A percentile compares a stretch with the other conserved stretches of the same genome.
Conservation (phyloP, 1,140 invertebrate species). For the Tetranychus urticae region DNA sequence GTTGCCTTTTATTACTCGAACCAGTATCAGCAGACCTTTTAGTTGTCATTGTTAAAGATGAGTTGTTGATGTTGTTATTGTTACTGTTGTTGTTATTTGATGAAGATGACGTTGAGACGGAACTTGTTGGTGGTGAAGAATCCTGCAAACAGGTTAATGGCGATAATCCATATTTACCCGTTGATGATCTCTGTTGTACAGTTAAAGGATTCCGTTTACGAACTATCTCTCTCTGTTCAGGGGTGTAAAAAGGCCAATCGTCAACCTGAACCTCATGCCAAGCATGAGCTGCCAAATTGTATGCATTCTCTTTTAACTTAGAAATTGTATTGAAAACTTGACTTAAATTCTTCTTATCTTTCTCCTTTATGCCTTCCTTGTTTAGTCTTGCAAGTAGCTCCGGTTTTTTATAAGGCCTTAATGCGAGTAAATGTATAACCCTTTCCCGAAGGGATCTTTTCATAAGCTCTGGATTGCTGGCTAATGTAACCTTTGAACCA, state of each 20-base stretch:
- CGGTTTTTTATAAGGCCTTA: conserved; percentile 74
- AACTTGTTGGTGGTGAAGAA: not conserved
- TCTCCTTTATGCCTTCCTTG: conserved; percentile 64
- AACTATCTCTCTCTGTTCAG: conserved; percentile 57
- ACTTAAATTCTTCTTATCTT: conserved; percentile 44
- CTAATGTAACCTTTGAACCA: not conserved
- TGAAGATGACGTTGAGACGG: not conserved
- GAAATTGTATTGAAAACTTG: conserved; percentile 52
- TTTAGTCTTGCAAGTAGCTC: conserved; percentile 53
- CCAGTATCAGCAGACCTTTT: not conserved
- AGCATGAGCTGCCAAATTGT: conserved; percentile 50
- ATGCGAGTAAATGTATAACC: conserved; percentile 68
- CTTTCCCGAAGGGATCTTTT: conserved; percentile 33
- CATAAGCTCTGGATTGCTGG: not conserved
- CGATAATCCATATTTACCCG: not conserved
- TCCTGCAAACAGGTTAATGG: not conserved
- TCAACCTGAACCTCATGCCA: conserved; percentile 83
- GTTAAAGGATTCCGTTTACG: conserved; percentile 31
- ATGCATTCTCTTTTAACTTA: conserved; percentile 56
- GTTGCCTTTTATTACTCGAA: not conserved
- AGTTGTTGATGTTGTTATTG: not conserved
- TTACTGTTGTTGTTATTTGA: not conserved
- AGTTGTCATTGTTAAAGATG: not conserved
- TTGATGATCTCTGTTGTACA: not conserved
- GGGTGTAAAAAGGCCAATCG: conserved; percentile 65